Evolutionary conservation across 2,113 vertebrate species (phyloP).

Genomic region (Greenwoodochromis staneri): DNA sequence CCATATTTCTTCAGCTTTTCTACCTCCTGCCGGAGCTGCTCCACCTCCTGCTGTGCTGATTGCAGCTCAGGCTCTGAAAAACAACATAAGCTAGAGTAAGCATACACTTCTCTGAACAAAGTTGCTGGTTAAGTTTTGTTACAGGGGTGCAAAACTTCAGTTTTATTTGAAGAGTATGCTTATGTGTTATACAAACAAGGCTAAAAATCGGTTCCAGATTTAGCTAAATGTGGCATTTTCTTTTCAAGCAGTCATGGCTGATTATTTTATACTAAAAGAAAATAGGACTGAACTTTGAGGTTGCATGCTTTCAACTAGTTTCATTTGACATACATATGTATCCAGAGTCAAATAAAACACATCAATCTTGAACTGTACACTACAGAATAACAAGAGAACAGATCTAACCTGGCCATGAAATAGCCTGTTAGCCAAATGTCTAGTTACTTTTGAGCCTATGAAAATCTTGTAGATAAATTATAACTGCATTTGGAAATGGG

Average conservation of each 20-base stretch:
- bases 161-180: not conserved
- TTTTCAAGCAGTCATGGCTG: not conserved
- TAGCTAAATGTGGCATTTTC: not conserved
- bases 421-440: not conserved
- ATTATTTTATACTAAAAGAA: not conserved
- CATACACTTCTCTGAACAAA: not conserved
- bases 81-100: not conserved
- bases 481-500: not conserved
- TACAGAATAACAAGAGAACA: not conserved
- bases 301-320: not conserved
- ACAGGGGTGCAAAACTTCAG: not conserved
- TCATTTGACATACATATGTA: not conserved
- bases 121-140: not conserved
- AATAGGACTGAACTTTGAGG: not conserved
- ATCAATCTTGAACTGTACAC: not conserved
- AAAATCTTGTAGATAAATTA: not conserved
- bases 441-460: not conserved
- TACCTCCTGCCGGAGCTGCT: slow-evolving; percentile 53
- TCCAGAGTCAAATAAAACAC: not conserved
- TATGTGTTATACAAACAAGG: not conserved
- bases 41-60: slow-evolving; percentile 60
- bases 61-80: slow-evolving; percentile 62
- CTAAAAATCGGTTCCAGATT: not conserved
- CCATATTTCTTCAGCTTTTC: slow-evolving; percentile 60
- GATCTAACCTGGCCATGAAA: not conserved